A percentile compares a stretch with the other conserved stretches of the same genome.
Evolutionary conservation across 1,140 invertebrate species (phyloP).

Genomic region (Tetramorium simillimum): DNA sequence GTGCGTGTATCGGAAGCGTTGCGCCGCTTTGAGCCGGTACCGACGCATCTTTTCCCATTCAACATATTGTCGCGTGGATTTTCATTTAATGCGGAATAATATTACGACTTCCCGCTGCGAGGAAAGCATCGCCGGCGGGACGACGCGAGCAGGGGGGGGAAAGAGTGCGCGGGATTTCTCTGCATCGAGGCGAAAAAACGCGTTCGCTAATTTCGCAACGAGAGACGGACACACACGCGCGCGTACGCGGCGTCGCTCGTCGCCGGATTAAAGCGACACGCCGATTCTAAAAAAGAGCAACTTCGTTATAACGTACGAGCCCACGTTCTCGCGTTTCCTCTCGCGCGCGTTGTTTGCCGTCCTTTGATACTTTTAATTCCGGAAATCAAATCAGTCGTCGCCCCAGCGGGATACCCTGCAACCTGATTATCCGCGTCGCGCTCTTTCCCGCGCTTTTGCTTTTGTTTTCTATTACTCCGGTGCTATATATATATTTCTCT

Average conservation of each 20-base stretch:
- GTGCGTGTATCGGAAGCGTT: neutral
- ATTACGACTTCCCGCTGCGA: conserved; percentile 48
- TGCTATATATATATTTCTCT: neutral
- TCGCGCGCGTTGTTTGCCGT: neutral
- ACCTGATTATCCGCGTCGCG: conserved; percentile 8
- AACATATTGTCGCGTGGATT: conserved; percentile 60
- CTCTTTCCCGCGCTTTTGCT: neutral
- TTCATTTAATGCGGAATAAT: conserved; percentile 71
- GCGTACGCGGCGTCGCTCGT: neutral
- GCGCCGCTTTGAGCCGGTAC: conserved; percentile 58
- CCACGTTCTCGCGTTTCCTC: neutral
- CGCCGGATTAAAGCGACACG: conserved; percentile 44
- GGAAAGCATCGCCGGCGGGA: conserved; percentile 4
- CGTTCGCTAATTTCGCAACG: conserved; percentile 7
- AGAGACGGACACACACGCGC: neutral
- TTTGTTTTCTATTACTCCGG: conserved; percentile 13
- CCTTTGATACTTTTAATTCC: conserved; percentile 76
- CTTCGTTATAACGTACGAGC: conserved; percentile 24
- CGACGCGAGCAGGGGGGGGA: neutral
- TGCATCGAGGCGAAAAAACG: conserved; percentile 20
- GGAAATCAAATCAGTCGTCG: conserved; percentile 70
- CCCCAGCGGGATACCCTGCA: neutral
- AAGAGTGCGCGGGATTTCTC: conserved; percentile 5
- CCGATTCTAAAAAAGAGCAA: conserved; percentile 50
- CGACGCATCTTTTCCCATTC: conserved; percentile 47